Evolutionary conservation across 2,888 invertebrate genomes (phyloP).

Genomic region (Macaria liturata): DNA sequence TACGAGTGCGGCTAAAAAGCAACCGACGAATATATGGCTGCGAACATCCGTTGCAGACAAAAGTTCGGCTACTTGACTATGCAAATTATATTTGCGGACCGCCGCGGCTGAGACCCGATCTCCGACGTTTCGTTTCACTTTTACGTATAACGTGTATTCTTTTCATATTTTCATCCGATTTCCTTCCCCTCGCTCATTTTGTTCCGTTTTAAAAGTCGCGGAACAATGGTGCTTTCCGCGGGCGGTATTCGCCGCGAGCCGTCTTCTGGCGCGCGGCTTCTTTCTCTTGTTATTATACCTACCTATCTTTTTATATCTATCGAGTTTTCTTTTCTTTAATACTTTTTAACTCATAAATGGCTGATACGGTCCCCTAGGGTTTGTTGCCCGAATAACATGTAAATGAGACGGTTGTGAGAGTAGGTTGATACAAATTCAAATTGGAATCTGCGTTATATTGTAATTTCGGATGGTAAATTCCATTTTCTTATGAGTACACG

Average conservation of each 20-base stretch:
- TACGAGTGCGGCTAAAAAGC: slow-evolving; percentile 81
- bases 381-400: slow-evolving; percentile 80
- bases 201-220: slow-evolving; percentile 79
- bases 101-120: slow-evolving; percentile 77
- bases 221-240: slow-evolving; percentile 79
- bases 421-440: slow-evolving; percentile 63
- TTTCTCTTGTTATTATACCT: slow-evolving; percentile 73
- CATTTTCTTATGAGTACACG: slow-evolving; percentile 33
- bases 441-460: slow-evolving; percentile 58
- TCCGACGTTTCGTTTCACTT: slow-evolving; percentile 80
- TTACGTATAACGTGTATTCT: slow-evolving; percentile 79
- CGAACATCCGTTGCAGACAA: slow-evolving; percentile 81
- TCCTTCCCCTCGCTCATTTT: slow-evolving; percentile 81
- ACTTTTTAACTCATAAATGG: slow-evolving; percentile 81
- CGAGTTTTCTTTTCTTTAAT: slow-evolving; percentile 81
- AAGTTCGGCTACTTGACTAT: slow-evolving; percentile 82
- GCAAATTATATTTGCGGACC: slow-evolving; percentile 84
- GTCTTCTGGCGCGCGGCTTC: slow-evolving; percentile 76
- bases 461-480: slow-evolving; percentile 48
- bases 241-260: slow-evolving; percentile 78
- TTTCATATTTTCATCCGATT: slow-evolving; percentile 84
- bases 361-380: slow-evolving; percentile 80
- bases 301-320: slow-evolving; percentile 75
- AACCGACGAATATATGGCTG: slow-evolving; percentile 79
- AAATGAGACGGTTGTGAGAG: slow-evolving; percentile 71